Evolutionary conservation across 2,888 invertebrate genomes (phyloP).

Genomic region (Capitulum mitella): DNA sequence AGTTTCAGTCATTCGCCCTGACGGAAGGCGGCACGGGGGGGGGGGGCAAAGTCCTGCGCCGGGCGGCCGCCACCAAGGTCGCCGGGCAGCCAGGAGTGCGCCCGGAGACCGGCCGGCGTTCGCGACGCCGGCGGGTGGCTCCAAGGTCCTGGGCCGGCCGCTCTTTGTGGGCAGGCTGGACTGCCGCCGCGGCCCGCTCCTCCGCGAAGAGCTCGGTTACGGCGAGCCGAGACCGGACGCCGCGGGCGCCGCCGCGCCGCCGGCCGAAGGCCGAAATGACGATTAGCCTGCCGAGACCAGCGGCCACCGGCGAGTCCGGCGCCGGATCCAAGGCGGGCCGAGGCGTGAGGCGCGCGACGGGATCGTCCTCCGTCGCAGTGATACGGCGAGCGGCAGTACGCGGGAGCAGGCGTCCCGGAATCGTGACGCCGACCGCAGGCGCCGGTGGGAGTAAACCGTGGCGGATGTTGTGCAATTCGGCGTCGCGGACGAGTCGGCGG

Average conservation of each 20-base stretch:
- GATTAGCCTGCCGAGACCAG: too few species aligned
- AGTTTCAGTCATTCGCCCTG: neutral
- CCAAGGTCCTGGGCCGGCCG: neutral
- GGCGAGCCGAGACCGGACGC: too few species aligned
- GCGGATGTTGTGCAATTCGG: neutral
- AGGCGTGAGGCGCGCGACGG: too few species aligned
- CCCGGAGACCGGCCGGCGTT: too few species aligned
- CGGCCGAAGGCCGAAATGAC: too few species aligned
- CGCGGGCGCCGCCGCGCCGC: too few species aligned
- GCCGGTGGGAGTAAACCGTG: neutral
- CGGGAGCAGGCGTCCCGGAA: neutral
- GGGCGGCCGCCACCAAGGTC: neutral
- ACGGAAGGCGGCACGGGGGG: neutral
- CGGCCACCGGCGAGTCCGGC: too few species aligned
- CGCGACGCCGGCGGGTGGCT: neutral
- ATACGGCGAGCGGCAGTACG: neutral
- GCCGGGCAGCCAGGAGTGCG: neutral
- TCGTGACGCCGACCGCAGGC: neutral
- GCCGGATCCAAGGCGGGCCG: too few species aligned
- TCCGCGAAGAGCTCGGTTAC: too few species aligned
- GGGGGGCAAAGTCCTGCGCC: constrained; percentile 1
- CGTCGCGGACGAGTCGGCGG: too few species aligned
- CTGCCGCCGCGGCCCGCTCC: too few species aligned
- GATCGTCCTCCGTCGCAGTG: too few species aligned
- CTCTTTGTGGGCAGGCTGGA: neutral